Percentiles rank a stretch among this genome's conserved stretches.
phyloP scores from a whole-genome alignment of 1,140 invertebrate species.

The Hyphantria cunea region DNA sequence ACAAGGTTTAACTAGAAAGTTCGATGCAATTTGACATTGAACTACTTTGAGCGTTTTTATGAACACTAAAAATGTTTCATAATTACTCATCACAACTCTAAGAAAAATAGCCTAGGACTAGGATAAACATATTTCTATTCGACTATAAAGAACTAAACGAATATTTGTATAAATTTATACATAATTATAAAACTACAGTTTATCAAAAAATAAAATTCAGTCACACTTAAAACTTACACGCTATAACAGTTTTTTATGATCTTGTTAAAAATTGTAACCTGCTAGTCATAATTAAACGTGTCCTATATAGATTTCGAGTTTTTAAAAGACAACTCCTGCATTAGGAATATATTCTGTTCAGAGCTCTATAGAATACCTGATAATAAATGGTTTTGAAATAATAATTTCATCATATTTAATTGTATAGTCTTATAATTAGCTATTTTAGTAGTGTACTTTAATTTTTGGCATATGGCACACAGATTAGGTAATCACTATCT shows the following conservation, averaged over 20 bases:
- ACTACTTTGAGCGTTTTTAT: background rate
- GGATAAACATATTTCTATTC: conserved; percentile 17
- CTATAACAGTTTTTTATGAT: no score
- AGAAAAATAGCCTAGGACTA: conserved; percentile 24
- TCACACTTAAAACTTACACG: conserved; percentile 17
- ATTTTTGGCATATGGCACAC: conserved; percentile 46
- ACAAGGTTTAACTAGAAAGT: background rate
- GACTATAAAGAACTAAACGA: background rate
- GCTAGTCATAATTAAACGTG: no score
- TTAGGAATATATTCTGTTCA: no score
- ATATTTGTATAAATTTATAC: conserved; percentile 11
- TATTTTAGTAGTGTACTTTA: conserved; percentile 36
- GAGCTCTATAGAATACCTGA: no score
- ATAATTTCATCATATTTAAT: background rate
- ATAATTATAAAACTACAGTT: conserved; percentile 7
- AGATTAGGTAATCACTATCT: conserved; percentile 18
- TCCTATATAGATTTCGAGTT: no score
- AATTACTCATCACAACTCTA: conserved; percentile 3
- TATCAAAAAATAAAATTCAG: conserved; percentile 26
- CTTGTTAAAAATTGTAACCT: background rate
- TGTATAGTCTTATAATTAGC: conserved; percentile 16
- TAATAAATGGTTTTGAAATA: no score
- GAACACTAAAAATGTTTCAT: conserved; percentile 1
- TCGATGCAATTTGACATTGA: background rate
- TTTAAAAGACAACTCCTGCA: no score